Evolutionary conservation across 2,113 vertebrate species (phyloP).

Genomic region (Sitta europaea): DNA sequence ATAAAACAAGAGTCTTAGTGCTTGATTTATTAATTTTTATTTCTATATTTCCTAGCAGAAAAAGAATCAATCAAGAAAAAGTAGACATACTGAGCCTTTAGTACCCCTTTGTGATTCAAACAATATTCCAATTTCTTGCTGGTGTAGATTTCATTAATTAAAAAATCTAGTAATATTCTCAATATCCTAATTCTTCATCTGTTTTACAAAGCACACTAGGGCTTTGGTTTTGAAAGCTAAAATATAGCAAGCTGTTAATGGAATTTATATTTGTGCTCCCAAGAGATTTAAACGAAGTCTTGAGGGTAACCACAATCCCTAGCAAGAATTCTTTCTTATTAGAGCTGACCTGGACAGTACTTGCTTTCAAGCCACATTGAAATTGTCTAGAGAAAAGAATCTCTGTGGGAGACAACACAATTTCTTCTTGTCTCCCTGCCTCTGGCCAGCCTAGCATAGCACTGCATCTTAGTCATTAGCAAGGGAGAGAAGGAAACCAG

Average conservation of each 20-base stretch:
- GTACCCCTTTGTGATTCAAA: neutral
- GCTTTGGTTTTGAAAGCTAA: slow-evolving; percentile 3
- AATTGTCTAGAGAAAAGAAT: slow-evolving; percentile 21
- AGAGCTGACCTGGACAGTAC: slow-evolving; percentile 25
- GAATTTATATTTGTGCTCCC: slow-evolving; percentile 17
- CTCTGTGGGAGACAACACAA: neutral
- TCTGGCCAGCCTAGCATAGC: neutral
- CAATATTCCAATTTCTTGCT: neutral
- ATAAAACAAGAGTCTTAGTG: neutral
- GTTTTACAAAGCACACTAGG: neutral
- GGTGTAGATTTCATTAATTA: neutral
- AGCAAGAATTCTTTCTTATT: neutral
- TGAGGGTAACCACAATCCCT: slow-evolving; percentile 37
- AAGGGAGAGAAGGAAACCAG: slow-evolving; percentile 5
- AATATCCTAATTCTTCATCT: neutral
- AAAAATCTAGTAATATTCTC: neutral
- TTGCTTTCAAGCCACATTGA: neutral
- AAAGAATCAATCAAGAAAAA: neutral
- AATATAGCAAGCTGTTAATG: neutral
- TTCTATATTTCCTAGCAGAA: neutral
- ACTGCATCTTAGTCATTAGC: neutral
- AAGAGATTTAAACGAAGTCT: neutral
- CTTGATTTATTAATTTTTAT: neutral
- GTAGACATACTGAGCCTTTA: neutral
- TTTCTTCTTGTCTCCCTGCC: slow-evolving; percentile 1